A percentile compares a stretch with the other conserved stretches of the same genome.
Conservation (phyloP, 2,888 invertebrate genomes). For the Nematopogon swammerdamellus region DNA sequence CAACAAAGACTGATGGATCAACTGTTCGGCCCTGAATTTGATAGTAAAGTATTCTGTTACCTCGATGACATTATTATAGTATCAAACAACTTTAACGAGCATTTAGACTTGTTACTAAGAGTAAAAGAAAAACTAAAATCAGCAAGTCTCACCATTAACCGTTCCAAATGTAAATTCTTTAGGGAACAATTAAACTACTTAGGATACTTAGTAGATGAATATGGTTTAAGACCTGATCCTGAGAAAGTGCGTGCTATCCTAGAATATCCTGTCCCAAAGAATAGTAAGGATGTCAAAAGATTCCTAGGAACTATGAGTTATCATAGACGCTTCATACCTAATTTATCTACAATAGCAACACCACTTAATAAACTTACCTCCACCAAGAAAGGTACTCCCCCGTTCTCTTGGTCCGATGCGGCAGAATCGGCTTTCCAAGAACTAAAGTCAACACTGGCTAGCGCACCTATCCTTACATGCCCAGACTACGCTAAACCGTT, state of each 20-base stretch:
- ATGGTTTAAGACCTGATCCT: slow-evolving; percentile 14
- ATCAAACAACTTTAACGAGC: slow-evolving; percentile 10
- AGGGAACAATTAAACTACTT: slow-evolving; percentile 13
- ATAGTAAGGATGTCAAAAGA: slow-evolving; percentile 9
- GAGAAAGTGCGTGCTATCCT: slow-evolving; percentile 13
- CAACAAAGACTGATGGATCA: slow-evolving; percentile 15
- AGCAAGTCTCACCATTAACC: neutral
- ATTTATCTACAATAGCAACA: slow-evolving; percentile 6
- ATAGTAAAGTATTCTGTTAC: too few relatives aligned
- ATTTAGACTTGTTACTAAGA: slow-evolving; percentile 2
- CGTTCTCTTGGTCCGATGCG: slow-evolving; percentile 4
- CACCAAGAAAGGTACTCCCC: slow-evolving; percentile 7
- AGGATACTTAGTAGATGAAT: slow-evolving; percentile 12
- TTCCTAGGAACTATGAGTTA: slow-evolving; percentile 5
- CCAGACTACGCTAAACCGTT: slow-evolving; percentile 2
- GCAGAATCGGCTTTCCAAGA: slow-evolving; percentile 12
- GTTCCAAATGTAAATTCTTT: too few relatives aligned
- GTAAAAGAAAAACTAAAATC: neutral
- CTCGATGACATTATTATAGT: too few relatives aligned
- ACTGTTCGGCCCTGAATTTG: slow-evolving; percentile 11
- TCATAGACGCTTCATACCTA: slow-evolving; percentile 7
- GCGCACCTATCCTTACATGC: slow-evolving; percentile 3
- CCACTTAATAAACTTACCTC: slow-evolving; percentile 15
- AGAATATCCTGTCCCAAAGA: slow-evolving; percentile 13
- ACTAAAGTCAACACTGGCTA: slow-evolving; percentile 7